A percentile compares a stretch with the other conserved stretches of the same genome.
Evolutionary conservation across 2,113 vertebrate species (phyloP).

Genomic region (Ochotona curzoniae): DNA sequence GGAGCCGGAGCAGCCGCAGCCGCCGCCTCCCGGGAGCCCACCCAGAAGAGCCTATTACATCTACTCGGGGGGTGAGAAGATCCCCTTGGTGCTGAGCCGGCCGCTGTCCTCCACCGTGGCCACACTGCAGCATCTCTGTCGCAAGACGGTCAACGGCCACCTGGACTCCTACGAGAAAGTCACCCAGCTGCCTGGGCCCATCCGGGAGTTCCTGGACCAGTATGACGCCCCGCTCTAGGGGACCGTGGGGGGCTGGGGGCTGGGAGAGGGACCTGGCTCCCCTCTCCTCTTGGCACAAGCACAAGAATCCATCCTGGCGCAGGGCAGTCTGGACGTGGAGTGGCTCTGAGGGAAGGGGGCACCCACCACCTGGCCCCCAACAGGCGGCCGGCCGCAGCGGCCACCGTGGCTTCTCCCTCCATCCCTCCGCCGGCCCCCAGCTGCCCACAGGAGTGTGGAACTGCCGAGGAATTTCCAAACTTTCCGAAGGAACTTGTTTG

Average conservation of each 20-base stretch:
- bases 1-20: not conserved
- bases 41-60: constrained; percentile 92
- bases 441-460: constrained; percentile 48
- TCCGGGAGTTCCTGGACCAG: constrained; percentile 95
- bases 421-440: not conserved
- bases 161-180: constrained; percentile 91
- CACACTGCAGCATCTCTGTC: constrained; percentile 95
- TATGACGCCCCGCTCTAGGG: constrained; percentile 95
- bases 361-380: constrained; percentile 1
- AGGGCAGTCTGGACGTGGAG: constrained; percentile 37
- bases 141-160: constrained; percentile 96
- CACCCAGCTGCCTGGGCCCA: constrained; percentile 92
- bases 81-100: constrained; percentile 93
- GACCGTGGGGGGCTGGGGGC: not conserved
- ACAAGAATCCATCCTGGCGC: constrained; percentile 67
- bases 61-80: constrained; percentile 93
- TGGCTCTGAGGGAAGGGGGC: constrained; percentile 7
- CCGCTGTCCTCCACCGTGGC: constrained; percentile 93
- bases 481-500: constrained; percentile 76
- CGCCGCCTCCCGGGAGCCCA: constrained; percentile 68
- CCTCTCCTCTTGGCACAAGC: constrained; percentile 70
- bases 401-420: constrained; percentile 1
- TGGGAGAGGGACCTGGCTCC: constrained; percentile 52
- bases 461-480: constrained; percentile 51
- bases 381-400: too few relatives aligned